A percentile compares a stretch with the other conserved stretches of the same genome.
Conservation (phyloP, 1,140 invertebrate genomes). For the Cydia splendana region DNA sequence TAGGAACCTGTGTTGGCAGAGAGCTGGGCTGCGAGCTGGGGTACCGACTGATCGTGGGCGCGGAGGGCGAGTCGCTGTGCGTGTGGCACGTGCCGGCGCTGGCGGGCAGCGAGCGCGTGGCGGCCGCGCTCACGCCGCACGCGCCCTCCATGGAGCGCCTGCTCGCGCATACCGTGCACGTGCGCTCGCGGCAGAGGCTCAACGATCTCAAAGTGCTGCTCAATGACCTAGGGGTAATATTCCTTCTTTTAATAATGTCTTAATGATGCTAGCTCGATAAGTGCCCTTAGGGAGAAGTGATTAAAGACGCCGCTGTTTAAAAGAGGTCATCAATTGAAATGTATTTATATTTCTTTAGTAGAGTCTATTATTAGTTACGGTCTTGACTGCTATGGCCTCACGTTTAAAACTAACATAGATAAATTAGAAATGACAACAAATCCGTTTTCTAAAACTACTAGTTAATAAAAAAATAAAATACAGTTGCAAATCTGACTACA, state of each 20-base stretch:
- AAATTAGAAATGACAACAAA: too few relatives aligned
- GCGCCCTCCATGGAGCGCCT: constrained; percentile 96
- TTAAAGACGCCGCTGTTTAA: too few relatives aligned
- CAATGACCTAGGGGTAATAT: constrained; percentile 72
- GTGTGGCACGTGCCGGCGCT: constrained; percentile 94
- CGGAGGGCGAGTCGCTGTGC: constrained; percentile 85
- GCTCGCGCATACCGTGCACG: constrained; percentile 98
- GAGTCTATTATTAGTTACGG: too few relatives aligned
- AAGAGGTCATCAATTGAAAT: too few relatives aligned
- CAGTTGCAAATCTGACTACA: too few relatives aligned
- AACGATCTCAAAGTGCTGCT: constrained; percentile 88
- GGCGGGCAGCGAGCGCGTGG: constrained; percentile 88
- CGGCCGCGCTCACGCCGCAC: constrained; percentile 90
- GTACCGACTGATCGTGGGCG: constrained; percentile 93
- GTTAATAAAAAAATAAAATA: too few relatives aligned
- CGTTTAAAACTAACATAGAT: too few relatives aligned
- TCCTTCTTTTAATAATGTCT: constrained; percentile 10
- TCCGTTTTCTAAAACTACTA: too few relatives aligned
- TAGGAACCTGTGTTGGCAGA: constrained; percentile 58
- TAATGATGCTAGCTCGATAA: not conserved
- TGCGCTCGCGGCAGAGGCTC: constrained; percentile 91
- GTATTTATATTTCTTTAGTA: too few relatives aligned
- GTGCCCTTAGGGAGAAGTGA: too few relatives aligned
- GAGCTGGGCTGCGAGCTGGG: constrained; percentile 91
- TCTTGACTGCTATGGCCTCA: too few relatives aligned